Evolutionary conservation across 2,113 vertebrate genomes (phyloP).

Genomic region (Grus americana): DNA sequence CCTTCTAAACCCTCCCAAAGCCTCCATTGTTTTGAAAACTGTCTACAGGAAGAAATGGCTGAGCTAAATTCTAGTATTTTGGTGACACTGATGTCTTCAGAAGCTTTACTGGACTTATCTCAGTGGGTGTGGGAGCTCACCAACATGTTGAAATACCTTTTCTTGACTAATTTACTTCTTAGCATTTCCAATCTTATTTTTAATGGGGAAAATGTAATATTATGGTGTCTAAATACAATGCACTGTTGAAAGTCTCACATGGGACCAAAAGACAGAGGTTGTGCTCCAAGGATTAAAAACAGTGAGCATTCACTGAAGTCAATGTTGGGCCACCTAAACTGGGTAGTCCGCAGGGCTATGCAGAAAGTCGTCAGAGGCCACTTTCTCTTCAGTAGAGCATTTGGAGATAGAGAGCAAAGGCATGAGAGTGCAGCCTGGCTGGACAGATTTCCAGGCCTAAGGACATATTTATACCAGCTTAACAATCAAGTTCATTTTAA

Average conservation of each 20-base stretch:
- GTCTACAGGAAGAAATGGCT: background rate
- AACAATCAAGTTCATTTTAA: background rate
- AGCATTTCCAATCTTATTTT: background rate
- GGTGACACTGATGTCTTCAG: background rate
- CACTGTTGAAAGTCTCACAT: background rate
- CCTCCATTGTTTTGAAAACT: background rate
- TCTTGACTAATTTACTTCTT: background rate
- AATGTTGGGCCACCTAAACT: background rate
- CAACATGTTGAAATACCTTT: background rate
- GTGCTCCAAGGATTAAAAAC: background rate
- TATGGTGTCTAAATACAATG: background rate
- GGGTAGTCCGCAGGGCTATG: background rate
- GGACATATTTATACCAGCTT: background rate
- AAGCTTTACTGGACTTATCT: background rate
- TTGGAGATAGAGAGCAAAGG: background rate
- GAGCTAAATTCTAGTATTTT: background rate
- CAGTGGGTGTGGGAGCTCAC: background rate
- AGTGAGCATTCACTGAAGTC: background rate
- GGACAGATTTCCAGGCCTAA: background rate
- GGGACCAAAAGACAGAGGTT: background rate
- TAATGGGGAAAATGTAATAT: background rate
- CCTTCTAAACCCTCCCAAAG: background rate
- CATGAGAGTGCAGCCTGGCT: background rate
- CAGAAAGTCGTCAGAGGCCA: background rate
- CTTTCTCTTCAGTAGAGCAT: background rate